Conservation (phyloP, 2,113 vertebrate species). For the Phyllopteryx taeniolatus region DNA sequence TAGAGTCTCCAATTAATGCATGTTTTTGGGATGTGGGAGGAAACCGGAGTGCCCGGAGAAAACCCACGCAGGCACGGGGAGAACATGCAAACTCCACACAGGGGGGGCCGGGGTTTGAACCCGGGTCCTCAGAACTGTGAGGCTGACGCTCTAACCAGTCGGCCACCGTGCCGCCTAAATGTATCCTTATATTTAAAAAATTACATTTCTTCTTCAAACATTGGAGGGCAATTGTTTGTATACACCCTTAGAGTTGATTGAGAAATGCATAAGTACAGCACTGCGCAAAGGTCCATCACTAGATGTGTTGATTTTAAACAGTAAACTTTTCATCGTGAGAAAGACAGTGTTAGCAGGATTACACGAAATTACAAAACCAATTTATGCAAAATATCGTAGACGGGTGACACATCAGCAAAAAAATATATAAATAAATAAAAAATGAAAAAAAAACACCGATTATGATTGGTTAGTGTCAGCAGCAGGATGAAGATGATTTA, state of each 20-base stretch:
- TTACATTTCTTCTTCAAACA: neutral
- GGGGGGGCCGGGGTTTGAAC: too few relatives aligned
- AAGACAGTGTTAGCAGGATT: neutral
- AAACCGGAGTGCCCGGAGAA: too few relatives aligned
- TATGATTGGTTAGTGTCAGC: neutral
- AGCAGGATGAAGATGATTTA: neutral
- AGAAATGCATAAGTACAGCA: neutral
- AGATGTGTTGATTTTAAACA: neutral
- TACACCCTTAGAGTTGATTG: neutral
- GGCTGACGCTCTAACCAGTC: too few relatives aligned
- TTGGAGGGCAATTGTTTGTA: neutral
- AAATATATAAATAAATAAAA: too few relatives aligned
- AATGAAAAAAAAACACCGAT: too few relatives aligned
- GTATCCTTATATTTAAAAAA: neutral
- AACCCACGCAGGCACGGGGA: too few relatives aligned
- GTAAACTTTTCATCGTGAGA: neutral
- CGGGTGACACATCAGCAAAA: neutral
- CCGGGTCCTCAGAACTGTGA: too few relatives aligned
- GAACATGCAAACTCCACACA: too few relatives aligned
- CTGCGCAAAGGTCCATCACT: neutral
- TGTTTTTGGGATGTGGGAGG: too few relatives aligned
- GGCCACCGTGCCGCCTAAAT: too few relatives aligned
- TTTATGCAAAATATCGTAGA: neutral
- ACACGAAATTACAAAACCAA: neutral
- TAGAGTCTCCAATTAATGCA: too few relatives aligned